Conservation (phyloP, 37 sponge, comb jelly and placozoan species). For the Halichondria panicea region DNA sequence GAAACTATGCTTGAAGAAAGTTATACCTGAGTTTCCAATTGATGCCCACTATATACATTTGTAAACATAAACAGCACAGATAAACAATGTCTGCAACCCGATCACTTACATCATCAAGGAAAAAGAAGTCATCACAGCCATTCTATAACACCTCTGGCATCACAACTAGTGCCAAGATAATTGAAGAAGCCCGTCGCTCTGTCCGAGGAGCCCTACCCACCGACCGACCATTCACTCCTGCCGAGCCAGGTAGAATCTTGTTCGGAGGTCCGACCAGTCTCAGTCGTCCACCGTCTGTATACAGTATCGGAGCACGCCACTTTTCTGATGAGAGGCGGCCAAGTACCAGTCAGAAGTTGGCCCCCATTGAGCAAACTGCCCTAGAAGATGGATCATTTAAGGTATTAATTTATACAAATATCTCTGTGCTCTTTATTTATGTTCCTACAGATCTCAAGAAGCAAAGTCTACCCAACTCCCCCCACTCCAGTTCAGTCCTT, state of each 20-base stretch:
- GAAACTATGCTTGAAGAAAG: no score
- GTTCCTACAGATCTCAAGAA: not conserved
- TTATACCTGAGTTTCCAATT: no score
- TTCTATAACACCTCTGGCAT: slow-evolving; percentile 29
- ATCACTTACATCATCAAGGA: slow-evolving; percentile 33
- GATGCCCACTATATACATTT: slow-evolving; percentile 14
- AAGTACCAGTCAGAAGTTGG: slow-evolving; percentile 43
- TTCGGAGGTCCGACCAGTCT: slow-evolving; percentile 31
- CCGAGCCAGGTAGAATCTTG: slow-evolving; percentile 21
- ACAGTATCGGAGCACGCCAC: slow-evolving; percentile 64
- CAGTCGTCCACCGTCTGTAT: slow-evolving; percentile 78
- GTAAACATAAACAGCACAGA: no score
- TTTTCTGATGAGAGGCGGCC: slow-evolving; percentile 68
- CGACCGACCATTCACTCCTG: slow-evolving; percentile 71
- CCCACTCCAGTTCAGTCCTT: slow-evolving; percentile 51
- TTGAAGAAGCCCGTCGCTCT: slow-evolving; percentile 67
- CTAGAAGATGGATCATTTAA: not conserved
- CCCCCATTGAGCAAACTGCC: slow-evolving; percentile 25
- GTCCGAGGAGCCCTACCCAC: slow-evolving; percentile 51
- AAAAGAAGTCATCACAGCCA: slow-evolving; percentile 9
- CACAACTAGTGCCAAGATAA: slow-evolving; percentile 61
- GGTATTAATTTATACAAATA: not conserved
- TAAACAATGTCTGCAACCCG: slow-evolving; percentile 41
- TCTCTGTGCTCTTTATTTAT: not conserved
- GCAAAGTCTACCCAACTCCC: slow-evolving; percentile 22